Evolutionary conservation across 2,888 invertebrate species (phyloP).

Genomic region (Lithosia quadra): DNA sequence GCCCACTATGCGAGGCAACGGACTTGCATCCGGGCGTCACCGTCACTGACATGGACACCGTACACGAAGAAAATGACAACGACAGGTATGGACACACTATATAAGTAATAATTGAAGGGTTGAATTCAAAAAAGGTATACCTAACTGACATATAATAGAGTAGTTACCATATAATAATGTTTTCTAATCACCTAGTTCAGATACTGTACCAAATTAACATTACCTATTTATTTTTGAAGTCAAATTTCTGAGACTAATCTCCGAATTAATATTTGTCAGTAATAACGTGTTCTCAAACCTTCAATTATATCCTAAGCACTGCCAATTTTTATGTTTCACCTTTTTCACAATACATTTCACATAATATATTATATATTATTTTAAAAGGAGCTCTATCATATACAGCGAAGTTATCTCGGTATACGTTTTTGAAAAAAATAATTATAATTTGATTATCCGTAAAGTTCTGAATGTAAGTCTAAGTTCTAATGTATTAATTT

Average conservation of each 20-base stretch:
- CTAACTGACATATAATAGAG: background rate
- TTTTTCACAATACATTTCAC: background rate
- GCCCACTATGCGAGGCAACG: slow-evolving; percentile 68
- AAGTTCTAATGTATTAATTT: too few relatives aligned
- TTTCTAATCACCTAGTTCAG: background rate
- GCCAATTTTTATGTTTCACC: background rate
- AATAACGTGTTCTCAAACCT: background rate
- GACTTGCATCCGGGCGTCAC: slow-evolving; percentile 76
- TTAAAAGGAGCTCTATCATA: background rate
- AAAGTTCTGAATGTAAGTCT: background rate
- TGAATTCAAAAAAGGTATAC: background rate
- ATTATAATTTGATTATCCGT: background rate
- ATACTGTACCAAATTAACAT: background rate
- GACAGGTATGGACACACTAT: slow-evolving; percentile 67
- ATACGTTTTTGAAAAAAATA: background rate
- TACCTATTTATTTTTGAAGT: background rate
- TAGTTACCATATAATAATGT: too few relatives aligned
- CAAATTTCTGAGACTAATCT: background rate
- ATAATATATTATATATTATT: background rate
- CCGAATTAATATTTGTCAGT: background rate
- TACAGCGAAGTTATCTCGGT: background rate
- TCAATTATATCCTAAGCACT: background rate
- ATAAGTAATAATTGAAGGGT: background rate
- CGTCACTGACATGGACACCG: slow-evolving; percentile 83
- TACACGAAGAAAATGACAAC: slow-evolving; percentile 83